These are phyloP conservation scores for Stenotaenia linearis DNA, from an alignment of 2,888 invertebrate species.

Conservation along the genomic window DNA sequence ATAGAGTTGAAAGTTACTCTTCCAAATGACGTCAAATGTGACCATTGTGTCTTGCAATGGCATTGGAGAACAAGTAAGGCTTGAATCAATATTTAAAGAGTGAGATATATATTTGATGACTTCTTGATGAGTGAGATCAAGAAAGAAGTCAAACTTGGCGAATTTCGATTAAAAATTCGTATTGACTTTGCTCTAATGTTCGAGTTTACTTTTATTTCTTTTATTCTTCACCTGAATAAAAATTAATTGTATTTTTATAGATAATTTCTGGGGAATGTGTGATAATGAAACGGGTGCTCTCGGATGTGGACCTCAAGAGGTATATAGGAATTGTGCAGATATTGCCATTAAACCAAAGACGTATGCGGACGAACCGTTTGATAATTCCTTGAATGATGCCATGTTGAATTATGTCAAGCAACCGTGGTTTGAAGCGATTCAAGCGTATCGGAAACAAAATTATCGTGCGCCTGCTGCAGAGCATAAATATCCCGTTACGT, in stretches of 20 bases:
- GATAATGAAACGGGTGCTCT: slow-evolving; percentile 38
- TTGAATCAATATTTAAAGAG: too few relatives aligned
- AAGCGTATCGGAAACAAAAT: background rate
- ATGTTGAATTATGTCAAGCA: background rate
- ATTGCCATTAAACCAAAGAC: slow-evolving; percentile 33
- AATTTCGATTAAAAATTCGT: too few relatives aligned
- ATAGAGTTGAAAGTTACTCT: background rate
- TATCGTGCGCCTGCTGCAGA: background rate
- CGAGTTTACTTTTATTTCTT: too few relatives aligned
- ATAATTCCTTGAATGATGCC: slow-evolving; percentile 5
- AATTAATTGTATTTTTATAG: too few relatives aligned
- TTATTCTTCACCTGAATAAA: too few relatives aligned
- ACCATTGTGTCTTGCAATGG: slow-evolving; percentile 28
- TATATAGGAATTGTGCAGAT: slow-evolving; percentile 38
- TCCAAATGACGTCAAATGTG: background rate
- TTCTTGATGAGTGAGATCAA: too few relatives aligned
- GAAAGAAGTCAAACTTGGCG: too few relatives aligned
- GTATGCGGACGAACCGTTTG: background rate
- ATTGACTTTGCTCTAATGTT: too few relatives aligned
- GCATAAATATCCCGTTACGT: slow-evolving; percentile 1
- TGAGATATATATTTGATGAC: background rate
- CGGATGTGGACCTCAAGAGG: slow-evolving; percentile 41
- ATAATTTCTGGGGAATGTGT: slow-evolving; percentile 40
- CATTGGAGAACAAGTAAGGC: slow-evolving; percentile 29
- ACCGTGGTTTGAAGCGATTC: slow-evolving; percentile 22